Conservation (phyloP, 92 coral and sea anemone species). For the Zoanthus solanderi region DNA sequence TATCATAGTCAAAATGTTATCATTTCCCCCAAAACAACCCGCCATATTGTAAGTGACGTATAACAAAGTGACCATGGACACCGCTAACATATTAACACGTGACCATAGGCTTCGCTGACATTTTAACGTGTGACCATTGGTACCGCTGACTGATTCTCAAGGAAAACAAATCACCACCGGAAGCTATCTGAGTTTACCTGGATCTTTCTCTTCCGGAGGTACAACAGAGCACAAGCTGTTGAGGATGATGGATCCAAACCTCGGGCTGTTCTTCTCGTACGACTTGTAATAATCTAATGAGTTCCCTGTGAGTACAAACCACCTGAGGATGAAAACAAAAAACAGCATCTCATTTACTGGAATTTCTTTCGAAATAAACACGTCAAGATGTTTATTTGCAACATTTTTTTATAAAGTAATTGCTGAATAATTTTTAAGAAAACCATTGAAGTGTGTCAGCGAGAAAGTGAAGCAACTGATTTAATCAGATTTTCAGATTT, state of each 20-base stretch:
- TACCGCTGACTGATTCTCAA: no score
- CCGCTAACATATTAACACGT: no score
- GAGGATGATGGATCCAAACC: conserved; percentile 91
- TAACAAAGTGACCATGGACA: no score
- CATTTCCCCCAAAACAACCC: no score
- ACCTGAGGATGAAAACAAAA: conserved; percentile 49
- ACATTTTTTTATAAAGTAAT: not conserved
- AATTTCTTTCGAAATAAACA: not conserved
- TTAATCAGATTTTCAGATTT: no score
- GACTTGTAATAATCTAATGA: conserved; percentile 97
- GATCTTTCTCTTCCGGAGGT: conserved; percentile 90
- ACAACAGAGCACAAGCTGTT: conserved; percentile 96
- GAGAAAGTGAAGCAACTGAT: no score
- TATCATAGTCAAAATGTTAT: no score
- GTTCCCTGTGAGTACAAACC: conserved; percentile 95
- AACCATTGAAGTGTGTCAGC: no score
- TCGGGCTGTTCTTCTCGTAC: conserved; percentile 92
- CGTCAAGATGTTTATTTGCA: not conserved
- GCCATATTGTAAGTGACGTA: no score
- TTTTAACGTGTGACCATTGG: no score
- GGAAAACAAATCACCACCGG: not conserved
- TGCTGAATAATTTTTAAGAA: no score
- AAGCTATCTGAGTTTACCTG: conserved; percentile 61
- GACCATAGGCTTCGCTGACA: no score
- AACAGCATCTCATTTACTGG: not conserved